Base-by-base conservation (phyloP, 2,113 vertebrate genomes). In the Octodon degus region DNA sequence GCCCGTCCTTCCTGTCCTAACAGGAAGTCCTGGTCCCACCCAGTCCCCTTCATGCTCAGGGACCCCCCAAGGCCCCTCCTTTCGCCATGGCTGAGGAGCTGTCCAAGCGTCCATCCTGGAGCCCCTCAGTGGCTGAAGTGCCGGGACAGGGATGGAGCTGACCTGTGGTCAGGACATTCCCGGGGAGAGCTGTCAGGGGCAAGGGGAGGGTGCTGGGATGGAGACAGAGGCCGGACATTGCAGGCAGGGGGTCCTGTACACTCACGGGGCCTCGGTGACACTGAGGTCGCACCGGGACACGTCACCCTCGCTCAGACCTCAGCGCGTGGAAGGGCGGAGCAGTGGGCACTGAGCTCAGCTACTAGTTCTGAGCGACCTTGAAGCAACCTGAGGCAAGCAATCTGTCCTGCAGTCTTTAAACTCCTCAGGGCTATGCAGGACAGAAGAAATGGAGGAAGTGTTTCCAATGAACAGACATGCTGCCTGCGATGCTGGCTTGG, bases 181-280 rank as follows among this genome's bases (percentile, higher is more conserved):
- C 22, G 19, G 62, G 32, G 12, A 50, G 7, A 30, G 32, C 76
- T 14, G 17, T 24, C 5, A 4, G 14, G 30, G 11, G 34, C 22
- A 14, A 6, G 5, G 0, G 16, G 47, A 55, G 20, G 11, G 43
- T 9, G 5, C 4, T 0, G 7, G 67, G 20, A 11, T 74, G n/a
- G 70, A 25, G 2, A 10, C 12, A 76, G 0, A 47, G 24, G 34
- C 3, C 4, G 40, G 30, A 34, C 24, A 16, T 27, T 12, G 11
- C 10, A 27, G 34, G 67, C 47, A 58, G 37, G n/a, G 5, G 68
- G 5, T 6, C 30, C 85, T 43, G 7, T 30, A 25, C 34, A 65
- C 19, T 25, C 27, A 2, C 1, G 10, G 40, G 27, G 37, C 27
- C 13, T 3, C 10, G 1, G 7, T 1, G 6, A 27, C 0, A 6